Evolutionary conservation across 2,797 vertebrate species (phyloP).

Genomic region (Taeniopygia guttata): DNA sequence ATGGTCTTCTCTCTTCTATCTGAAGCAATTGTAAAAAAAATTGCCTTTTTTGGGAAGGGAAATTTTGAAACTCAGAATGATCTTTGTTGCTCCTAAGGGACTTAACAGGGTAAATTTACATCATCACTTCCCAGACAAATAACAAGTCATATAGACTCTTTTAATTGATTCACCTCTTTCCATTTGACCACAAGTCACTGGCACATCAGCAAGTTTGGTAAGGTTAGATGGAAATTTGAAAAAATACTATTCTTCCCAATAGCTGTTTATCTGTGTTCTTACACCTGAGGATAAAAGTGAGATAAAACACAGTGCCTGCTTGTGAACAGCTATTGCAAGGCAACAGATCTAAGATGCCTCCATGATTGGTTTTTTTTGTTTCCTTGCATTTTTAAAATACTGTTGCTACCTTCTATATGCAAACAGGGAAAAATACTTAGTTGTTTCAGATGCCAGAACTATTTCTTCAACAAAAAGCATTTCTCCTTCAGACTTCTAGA

Average conservation of each 20-base stretch:
- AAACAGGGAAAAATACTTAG: neutral
- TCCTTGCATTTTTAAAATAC: neutral
- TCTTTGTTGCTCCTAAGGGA: neutral
- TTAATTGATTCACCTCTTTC: neutral
- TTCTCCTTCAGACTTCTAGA: neutral
- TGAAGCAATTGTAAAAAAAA: neutral
- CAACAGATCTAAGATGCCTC: neutral
- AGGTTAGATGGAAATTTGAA: neutral
- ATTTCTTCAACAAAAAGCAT: neutral
- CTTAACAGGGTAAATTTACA: neutral
- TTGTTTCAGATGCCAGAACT: neutral
- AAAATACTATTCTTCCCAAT: neutral
- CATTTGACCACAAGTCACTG: neutral
- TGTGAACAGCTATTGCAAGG: neutral
- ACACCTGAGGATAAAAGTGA: neutral
- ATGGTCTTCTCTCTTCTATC: neutral
- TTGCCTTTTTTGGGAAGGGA: neutral
- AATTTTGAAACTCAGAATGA: neutral
- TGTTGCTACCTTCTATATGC: neutral
- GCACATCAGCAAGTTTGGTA: neutral
- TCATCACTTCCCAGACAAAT: neutral
- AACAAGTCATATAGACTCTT: neutral
- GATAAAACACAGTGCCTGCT: neutral
- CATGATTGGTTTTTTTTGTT: neutral
- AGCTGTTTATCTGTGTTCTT: neutral